Conservation (phyloP, 1,140 invertebrate species). For the Heliconius melpomene region DNA sequence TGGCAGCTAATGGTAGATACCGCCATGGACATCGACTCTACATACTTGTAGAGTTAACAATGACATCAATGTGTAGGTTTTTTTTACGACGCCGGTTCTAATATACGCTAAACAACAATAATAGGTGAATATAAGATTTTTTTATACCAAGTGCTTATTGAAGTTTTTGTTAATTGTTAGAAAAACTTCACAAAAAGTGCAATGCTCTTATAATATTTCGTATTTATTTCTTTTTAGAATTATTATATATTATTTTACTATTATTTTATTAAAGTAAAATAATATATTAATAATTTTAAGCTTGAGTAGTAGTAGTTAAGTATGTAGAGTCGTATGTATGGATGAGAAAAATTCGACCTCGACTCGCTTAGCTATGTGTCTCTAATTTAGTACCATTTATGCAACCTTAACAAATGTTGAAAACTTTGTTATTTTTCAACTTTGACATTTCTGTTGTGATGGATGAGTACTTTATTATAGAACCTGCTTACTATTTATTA, state of each 20-base stretch:
- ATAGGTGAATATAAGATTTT: neutral
- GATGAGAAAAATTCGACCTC: slow-evolving; percentile 64
- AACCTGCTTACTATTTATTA: neutral
- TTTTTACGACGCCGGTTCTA: slow-evolving; percentile 15
- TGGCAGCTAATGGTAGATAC: slow-evolving; percentile 18
- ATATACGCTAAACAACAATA: slow-evolving; percentile 8
- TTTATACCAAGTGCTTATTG: neutral
- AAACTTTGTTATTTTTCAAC: slow-evolving; percentile 8
- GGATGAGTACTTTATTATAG: neutral
- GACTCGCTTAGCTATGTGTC: slow-evolving; percentile 40
- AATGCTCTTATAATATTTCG: neutral
- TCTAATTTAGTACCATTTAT: slow-evolving; percentile 35
- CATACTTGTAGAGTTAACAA: slow-evolving; percentile 2
- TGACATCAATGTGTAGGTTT: slow-evolving; percentile 5
- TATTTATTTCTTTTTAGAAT: neutral
- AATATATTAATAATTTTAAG: neutral
- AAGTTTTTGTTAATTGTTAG: neutral
- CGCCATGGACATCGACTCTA: slow-evolving; percentile 6
- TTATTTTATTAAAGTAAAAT: neutral
- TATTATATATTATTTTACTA: slow-evolving; percentile 1
- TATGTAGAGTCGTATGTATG: slow-evolving; percentile 40
- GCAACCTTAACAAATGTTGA: slow-evolving; percentile 22
- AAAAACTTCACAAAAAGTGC: neutral
- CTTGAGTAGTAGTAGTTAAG: slow-evolving; percentile 15
- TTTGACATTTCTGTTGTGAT: slow-evolving; percentile 2